phyloP scores from a whole-genome alignment of 2,797 vertebrate species.

The Ptychadena robeensis region DNA sequence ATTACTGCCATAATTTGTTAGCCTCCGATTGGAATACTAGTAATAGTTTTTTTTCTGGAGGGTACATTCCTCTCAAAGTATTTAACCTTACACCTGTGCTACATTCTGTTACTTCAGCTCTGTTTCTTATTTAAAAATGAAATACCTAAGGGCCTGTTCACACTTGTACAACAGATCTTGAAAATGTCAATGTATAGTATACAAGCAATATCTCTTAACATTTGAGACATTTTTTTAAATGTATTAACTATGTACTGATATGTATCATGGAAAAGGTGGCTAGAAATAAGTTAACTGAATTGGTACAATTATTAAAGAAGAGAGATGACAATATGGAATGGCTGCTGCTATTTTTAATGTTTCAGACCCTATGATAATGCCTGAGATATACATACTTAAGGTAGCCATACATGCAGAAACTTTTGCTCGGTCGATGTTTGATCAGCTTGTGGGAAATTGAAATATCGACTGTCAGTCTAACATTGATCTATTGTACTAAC shows the following conservation, averaged over 20 bases:
- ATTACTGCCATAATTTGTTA: constrained; percentile 25
- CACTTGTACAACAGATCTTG: neutral
- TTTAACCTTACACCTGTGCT: neutral
- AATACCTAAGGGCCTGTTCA: neutral
- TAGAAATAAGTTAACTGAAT: neutral
- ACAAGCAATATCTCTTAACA: neutral
- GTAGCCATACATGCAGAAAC: too few species aligned
- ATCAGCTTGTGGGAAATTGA: too few species aligned
- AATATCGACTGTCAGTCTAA: too few species aligned
- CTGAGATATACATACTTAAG: too few species aligned
- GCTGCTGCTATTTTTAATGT: too few species aligned
- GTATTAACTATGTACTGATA: neutral
- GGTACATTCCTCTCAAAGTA: neutral
- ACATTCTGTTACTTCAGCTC: constrained; percentile 6
- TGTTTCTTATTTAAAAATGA: neutral
- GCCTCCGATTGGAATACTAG: neutral
- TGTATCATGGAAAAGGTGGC: neutral
- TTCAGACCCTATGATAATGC: neutral
- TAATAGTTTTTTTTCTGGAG: neutral
- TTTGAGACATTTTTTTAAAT: neutral
- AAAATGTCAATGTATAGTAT: neutral
- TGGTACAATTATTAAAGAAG: neutral
- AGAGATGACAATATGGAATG: too few species aligned
- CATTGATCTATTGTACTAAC: too few species aligned
- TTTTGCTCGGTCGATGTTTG: too few species aligned